Conservation (phyloP, 2,797 vertebrate genomes). For the Rhynchonycteris naso region DNA sequence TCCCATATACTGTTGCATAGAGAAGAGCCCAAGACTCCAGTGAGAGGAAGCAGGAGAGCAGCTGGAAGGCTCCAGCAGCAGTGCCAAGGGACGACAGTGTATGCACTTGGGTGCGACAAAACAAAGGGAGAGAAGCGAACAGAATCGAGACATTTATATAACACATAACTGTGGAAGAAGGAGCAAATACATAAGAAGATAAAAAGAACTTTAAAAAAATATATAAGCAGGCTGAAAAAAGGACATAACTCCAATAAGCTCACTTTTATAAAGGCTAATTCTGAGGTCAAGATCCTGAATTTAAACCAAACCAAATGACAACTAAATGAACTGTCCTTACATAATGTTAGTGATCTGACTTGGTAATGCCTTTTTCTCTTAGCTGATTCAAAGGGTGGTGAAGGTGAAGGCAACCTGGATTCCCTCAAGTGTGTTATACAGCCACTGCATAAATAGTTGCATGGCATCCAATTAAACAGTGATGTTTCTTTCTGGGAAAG, state of each 20-base stretch:
- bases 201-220: background rate
- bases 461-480: conserved; percentile 56
- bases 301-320: conserved; percentile 56
- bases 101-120: background rate
- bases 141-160: background rate
- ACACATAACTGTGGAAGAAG: background rate
- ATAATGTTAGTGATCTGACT: conserved; percentile 47
- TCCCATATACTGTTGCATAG: background rate
- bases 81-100: background rate
- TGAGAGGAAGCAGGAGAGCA: background rate
- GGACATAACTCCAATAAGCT: conserved; percentile 31
- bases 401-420: conserved; percentile 54
- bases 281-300: conserved; percentile 28
- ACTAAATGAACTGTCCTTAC: conserved; percentile 29
- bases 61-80: background rate
- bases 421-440: conserved; percentile 46
- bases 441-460: conserved; percentile 56
- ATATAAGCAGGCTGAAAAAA: conserved; percentile 17
- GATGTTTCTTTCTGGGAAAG: conserved; percentile 61
- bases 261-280: conserved; percentile 52
- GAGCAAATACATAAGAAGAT: background rate
- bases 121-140: background rate
- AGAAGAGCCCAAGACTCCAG: background rate
- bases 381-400: conserved; percentile 34
- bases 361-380: background rate